Base-by-base conservation (phyloP, 1,140 invertebrate species). In the Elymnias hypermnestra region DNA sequence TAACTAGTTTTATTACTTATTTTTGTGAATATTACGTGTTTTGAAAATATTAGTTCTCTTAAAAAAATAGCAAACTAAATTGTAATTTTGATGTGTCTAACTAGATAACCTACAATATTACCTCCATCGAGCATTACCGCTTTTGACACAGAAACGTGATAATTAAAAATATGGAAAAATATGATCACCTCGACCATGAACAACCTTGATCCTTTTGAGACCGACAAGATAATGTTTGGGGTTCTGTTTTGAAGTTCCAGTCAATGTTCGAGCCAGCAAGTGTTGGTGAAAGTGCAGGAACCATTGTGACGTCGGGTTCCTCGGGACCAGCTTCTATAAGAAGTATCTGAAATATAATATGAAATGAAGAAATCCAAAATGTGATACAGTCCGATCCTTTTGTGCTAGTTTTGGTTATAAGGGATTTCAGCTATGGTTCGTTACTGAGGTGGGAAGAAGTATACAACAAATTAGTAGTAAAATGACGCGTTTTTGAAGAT, bases 271-370 rank as follows among this genome's bases (percentile, higher is more conserved):
- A 86, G 2, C 72, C 61, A 18, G 88, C 85, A 41, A 92, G 39
- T 8, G 89, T 63, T 12, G 89, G 87, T 0, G 91, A 89, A 2
- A 92, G 81, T 1, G 89, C 89, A 3, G 93, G 92, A 9, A 93
- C 88, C 10, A 89, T 89, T 3, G 91, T 91, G 5, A 92, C 87
- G 13, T 90, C 88, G 1, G 91, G 91, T 69, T 94, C 93, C 73
- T 93, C 91, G 0, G 89, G 90, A 0, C 94, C 94, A 2, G 93
- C 94, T 87, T 95, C 94, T 26, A 95, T 59, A 1, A 95, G 78
- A 2, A 94, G 72, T 7, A 94, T 85, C 91, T 92, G 57, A 5
- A 59, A 49, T 41, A 18, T n/a, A 15, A 15, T 17, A 3, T n/a
- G 4, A 5, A n/a, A n/a, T n/a, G n/a, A n/a, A n/a, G n/a, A n/a